These are phyloP conservation scores for Lithophane semibrunnea DNA, from an alignment of 2,888 invertebrate genomes.

Conservation along the genomic window DNA sequence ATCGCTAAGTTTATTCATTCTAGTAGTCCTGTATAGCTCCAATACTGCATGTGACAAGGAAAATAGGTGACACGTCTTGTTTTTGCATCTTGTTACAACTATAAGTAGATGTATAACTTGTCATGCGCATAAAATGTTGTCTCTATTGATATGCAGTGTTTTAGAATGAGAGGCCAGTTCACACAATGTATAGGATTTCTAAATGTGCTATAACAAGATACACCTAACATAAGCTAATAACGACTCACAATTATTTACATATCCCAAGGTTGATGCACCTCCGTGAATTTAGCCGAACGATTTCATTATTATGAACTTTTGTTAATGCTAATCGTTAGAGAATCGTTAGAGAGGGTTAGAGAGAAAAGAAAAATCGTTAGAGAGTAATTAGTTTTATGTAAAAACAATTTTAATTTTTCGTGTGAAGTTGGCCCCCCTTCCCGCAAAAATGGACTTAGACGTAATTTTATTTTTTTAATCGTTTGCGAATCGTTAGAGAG, in stretches of 20 bases:
- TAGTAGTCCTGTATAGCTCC: slow-evolving; percentile 16
- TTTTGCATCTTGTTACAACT: slow-evolving; percentile 39
- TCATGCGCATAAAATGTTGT: slow-evolving; percentile 51
- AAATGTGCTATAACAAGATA: slow-evolving; percentile 32
- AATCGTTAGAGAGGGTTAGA: too few species aligned
- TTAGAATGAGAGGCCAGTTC: slow-evolving; percentile 39
- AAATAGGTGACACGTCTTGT: slow-evolving; percentile 41
- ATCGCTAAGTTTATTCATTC: slow-evolving; percentile 36
- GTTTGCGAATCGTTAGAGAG: too few species aligned
- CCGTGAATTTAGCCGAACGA: too few species aligned
- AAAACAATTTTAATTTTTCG: too few species aligned
- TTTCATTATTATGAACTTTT: too few species aligned
- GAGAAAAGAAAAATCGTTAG: too few species aligned
- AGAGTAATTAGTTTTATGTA: too few species aligned
- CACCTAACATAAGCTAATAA: slow-evolving; percentile 30
- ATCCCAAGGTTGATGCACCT: slow-evolving; percentile 50
- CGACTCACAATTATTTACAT: slow-evolving; percentile 41
- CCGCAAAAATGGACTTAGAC: too few species aligned
- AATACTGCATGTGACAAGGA: slow-evolving; percentile 34
- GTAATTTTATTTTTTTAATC: too few species aligned
- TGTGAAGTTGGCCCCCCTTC: too few species aligned
- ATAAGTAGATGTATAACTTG: slow-evolving; percentile 45
- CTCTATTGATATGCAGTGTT: slow-evolving; percentile 50
- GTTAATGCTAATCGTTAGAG: too few species aligned
- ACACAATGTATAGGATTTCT: slow-evolving; percentile 33